Percentiles rank a stretch among this genome's conserved stretches.
Evolutionary conservation across 2,888 invertebrate species (phyloP).

Genomic region (Harpagoxenus sublaevis): DNA sequence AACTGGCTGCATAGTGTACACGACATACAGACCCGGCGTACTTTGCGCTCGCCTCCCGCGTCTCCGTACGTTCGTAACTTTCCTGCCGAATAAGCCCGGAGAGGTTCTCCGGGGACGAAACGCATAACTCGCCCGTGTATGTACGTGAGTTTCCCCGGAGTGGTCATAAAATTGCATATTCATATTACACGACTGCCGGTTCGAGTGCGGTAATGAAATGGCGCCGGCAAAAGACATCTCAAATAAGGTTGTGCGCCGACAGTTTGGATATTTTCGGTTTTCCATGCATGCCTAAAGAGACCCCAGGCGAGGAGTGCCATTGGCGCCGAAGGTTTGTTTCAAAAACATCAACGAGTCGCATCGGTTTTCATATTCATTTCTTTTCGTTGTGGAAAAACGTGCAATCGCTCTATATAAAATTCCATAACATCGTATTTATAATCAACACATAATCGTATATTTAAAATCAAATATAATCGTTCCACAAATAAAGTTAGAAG

Average conservation of each 20-base stretch:
- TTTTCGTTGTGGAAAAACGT: background rate
- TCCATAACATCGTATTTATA: background rate
- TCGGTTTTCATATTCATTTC: background rate
- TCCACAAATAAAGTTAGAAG: background rate
- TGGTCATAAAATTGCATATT: slow-evolving; percentile 79
- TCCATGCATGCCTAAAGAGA: slow-evolving; percentile 26
- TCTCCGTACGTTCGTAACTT: slow-evolving; percentile 64
- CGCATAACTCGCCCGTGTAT: slow-evolving; percentile 71
- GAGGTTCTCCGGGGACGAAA: slow-evolving; percentile 66
- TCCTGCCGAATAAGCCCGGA: slow-evolving; percentile 70
- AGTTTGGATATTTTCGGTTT: slow-evolving; percentile 44
- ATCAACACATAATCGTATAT: background rate
- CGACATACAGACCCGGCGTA: slow-evolving; percentile 15
- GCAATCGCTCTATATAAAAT: background rate
- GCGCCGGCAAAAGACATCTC: slow-evolving; percentile 67
- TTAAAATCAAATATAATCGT: background rate
- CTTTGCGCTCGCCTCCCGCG: slow-evolving; percentile 40
- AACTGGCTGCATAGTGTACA: slow-evolving; percentile 53
- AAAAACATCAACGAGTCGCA: slow-evolving; percentile 6
- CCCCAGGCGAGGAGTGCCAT: background rate
- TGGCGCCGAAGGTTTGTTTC: background rate
- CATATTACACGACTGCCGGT: slow-evolving; percentile 72
- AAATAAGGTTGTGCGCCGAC: slow-evolving; percentile 55
- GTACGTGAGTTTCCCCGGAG: slow-evolving; percentile 74
- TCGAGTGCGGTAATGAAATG: slow-evolving; percentile 71